These are phyloP conservation scores for Cephus runcator DNA, from an alignment of 2,888 invertebrate species.

Conservation along the genomic window DNA sequence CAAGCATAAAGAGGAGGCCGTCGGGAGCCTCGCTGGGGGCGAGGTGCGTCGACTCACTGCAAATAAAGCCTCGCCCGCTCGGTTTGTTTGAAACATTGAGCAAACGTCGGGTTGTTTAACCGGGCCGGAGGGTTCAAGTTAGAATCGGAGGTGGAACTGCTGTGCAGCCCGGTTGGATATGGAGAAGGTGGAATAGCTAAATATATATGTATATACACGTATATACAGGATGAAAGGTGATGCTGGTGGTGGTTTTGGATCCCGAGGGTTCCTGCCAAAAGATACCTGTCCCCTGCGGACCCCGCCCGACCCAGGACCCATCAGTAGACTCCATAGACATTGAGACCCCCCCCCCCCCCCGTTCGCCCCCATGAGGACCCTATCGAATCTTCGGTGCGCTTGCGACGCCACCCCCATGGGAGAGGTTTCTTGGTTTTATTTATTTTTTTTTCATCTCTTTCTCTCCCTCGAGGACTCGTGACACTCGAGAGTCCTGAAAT, in stretches of 20 bases:
- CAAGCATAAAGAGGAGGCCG: neutral
- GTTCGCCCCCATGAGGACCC: neutral
- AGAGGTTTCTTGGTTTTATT: neutral
- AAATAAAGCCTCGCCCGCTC: conserved; percentile 52
- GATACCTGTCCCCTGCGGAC: too few relatives aligned
- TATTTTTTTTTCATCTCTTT: neutral
- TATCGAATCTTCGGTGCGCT: neutral
- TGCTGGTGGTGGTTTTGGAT: too few relatives aligned
- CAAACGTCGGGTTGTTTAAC: conserved; percentile 52
- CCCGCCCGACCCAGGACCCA: too few relatives aligned
- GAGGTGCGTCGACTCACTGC: conserved; percentile 48
- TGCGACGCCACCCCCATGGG: neutral
- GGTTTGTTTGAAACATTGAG: conserved; percentile 56
- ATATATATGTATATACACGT: too few relatives aligned
- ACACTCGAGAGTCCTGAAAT: too few relatives aligned
- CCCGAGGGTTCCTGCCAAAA: too few relatives aligned
- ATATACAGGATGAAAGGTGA: too few relatives aligned
- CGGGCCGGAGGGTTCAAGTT: conserved; percentile 36
- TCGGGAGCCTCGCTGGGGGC: conserved; percentile 17
- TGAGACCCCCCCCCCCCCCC: neutral
- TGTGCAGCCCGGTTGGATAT: too few relatives aligned
- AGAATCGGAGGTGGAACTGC: too few relatives aligned
- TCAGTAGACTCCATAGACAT: too few relatives aligned
- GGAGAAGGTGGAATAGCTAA: too few relatives aligned
- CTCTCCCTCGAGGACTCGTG: too few relatives aligned